A percentile compares a stretch with the other conserved stretches of the same genome.
phyloP scores from a whole-genome alignment of 2,797 vertebrate genomes.

The Gallinago solitaria region DNA sequence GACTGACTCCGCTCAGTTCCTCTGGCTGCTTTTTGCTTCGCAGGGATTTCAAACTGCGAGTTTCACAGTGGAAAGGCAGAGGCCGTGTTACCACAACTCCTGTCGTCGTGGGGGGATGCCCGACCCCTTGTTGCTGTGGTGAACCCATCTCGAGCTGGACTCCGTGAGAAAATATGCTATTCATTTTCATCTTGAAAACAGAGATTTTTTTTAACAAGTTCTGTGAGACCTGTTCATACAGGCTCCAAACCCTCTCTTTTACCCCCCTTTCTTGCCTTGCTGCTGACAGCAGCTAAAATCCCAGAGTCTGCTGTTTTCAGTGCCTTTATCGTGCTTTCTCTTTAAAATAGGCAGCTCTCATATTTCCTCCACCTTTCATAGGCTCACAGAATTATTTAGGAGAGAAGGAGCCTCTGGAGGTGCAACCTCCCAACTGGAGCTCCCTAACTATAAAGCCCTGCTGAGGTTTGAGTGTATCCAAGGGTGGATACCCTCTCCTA shows the following conservation, averaged over 20 bases:
- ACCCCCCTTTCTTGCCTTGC: background rate
- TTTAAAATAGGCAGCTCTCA: background rate
- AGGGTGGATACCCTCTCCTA: background rate
- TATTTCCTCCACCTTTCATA: background rate
- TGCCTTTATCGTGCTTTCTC: background rate
- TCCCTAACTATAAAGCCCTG: background rate
- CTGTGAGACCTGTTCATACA: background rate
- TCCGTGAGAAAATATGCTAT: constrained; percentile 66
- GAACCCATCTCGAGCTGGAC: constrained; percentile 83
- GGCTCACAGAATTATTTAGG: background rate
- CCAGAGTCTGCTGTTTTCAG: background rate
- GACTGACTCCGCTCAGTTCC: background rate
- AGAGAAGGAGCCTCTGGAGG: background rate
- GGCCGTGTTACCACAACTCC: constrained; percentile 73
- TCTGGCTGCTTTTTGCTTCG: background rate
- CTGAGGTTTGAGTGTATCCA: background rate
- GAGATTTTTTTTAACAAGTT: background rate
- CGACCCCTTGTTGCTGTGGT: constrained; percentile 78
- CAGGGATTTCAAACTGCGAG: constrained; percentile 82
- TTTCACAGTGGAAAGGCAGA: constrained; percentile 85
- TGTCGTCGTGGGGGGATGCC: constrained; percentile 67
- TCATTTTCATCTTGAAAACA: background rate
- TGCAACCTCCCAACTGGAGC: background rate
- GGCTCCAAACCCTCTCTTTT: background rate
- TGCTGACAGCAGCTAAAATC: background rate